A percentile compares a stretch with the other conserved stretches of the same genome.
These are phyloP conservation scores for Drosophila ochracea DNA, from an alignment of 2,888 invertebrate species.

Conservation along the genomic window DNA sequence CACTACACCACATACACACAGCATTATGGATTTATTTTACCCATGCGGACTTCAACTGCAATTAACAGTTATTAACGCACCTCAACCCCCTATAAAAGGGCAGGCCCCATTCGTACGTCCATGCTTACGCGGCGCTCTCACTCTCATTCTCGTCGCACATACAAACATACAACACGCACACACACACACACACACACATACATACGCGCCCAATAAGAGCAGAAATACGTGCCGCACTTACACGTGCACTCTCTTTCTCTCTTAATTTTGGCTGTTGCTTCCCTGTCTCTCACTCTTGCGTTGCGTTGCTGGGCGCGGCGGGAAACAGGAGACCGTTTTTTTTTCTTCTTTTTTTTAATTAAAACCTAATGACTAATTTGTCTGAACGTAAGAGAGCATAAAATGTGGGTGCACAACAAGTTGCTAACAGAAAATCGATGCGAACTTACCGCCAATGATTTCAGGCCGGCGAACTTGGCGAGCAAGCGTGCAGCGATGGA, in stretches of 20 bases:
- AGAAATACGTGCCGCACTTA: conserved; percentile 20
- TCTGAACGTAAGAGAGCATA: conserved; percentile 18
- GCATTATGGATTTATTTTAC: conserved; percentile 15
- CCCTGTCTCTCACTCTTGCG: conserved; percentile 46
- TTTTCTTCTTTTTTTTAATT: conserved; percentile 62
- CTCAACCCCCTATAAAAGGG: conserved; percentile 40
- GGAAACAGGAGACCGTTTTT: conserved; percentile 68
- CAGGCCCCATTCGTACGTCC: conserved; percentile 38
- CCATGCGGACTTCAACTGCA: conserved; percentile 20
- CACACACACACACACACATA: conserved; percentile 13
- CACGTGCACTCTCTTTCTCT: conserved; percentile 68
- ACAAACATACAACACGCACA: conserved; percentile 15
- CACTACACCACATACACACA: background rate
- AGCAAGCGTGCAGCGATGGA: conserved; percentile 42
- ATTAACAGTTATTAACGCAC: conserved; percentile 23
- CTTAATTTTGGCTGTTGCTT: conserved; percentile 68
- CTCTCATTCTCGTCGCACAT: conserved; percentile 32
- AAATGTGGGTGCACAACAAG: conserved; percentile 47
- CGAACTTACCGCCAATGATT: conserved; percentile 63
- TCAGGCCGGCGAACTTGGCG: conserved; percentile 51
- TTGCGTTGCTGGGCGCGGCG: conserved; percentile 69
- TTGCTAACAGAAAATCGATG: conserved; percentile 56
- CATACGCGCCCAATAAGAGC: conserved; percentile 11
- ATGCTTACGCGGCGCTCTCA: conserved; percentile 37
- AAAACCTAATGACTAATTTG: conserved; percentile 73